phyloP scores from a whole-genome alignment of 2,888 invertebrate genomes.

The Drosophila tanythrix region DNA sequence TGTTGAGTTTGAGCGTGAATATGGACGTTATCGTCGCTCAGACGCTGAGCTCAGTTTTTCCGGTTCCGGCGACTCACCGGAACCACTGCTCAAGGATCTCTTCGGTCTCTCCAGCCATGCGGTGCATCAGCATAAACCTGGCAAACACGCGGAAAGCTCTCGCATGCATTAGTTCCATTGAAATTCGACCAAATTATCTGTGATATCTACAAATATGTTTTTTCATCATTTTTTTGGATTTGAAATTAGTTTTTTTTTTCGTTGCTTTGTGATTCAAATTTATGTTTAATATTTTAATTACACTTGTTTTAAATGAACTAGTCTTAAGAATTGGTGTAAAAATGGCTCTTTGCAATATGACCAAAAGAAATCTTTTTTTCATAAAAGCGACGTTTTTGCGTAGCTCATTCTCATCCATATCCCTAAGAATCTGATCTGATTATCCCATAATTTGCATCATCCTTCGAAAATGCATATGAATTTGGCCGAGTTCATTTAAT shows the following conservation, averaged over 20 bases:
- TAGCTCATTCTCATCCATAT: background rate
- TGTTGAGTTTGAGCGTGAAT: slow-evolving; percentile 66
- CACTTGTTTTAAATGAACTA: background rate
- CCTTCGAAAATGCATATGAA: background rate
- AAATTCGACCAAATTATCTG: slow-evolving; percentile 57
- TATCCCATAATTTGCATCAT: background rate
- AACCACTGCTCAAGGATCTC: slow-evolving; percentile 42
- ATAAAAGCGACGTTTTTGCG: background rate
- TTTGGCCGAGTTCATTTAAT: background rate
- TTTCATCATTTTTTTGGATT: slow-evolving; percentile 24
- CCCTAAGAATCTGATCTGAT: background rate
- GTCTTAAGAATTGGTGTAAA: background rate
- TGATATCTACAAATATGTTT: slow-evolving; percentile 28
- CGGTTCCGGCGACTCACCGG: slow-evolving; percentile 14
- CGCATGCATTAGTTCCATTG: slow-evolving; percentile 38
- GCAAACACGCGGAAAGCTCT: slow-evolving; percentile 21
- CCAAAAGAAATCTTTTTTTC: background rate
- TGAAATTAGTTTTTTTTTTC: background rate
- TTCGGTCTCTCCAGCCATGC: slow-evolving; percentile 31
- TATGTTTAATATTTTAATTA: slow-evolving; percentile 8
- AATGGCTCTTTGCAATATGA: background rate
- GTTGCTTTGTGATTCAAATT: slow-evolving; percentile 30
- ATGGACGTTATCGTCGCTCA: slow-evolving; percentile 45
- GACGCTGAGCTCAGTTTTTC: background rate
- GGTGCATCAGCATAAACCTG: slow-evolving; percentile 27